Base-by-base conservation (phyloP, 2,113 vertebrate genomes). In the Gobius niger region DNA sequence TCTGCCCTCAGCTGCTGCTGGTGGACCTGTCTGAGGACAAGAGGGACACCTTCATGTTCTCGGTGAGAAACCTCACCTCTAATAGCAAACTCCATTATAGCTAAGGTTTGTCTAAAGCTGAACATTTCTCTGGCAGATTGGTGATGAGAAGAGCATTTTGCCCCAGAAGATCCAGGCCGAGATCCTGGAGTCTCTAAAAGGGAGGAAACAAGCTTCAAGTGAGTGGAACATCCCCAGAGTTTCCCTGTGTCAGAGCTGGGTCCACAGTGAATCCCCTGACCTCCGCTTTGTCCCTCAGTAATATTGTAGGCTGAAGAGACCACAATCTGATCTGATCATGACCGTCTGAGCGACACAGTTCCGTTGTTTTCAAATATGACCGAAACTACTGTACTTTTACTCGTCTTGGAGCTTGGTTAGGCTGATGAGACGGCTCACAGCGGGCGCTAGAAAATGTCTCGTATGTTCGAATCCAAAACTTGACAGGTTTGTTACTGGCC, bases 101-200 rank as follows among this genome's bases (percentile, higher is more conserved):
- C 1, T 50, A 18, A 47, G 11, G 47, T 65, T 60, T n/a, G 2
- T 42, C 12, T 34, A 18, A 63, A 60, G 41, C 1, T 53, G 2
- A 42, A 15, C 50, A 24, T 18, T 64, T 11, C 8, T 40, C 19
- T 56, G 70, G 19, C 82, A 98, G 95, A 89, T 94, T 0, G 95
- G 95, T 0, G 96, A 98, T 7, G 96, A 98, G 84, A 84, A 88
- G 53, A 87, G 93, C 6, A 94, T 98, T 74, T 78, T 98, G 71
- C 96, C 96, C 0, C 70, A 82, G 16, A 98, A 97, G 90, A 93
- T 98, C 49, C 90, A 93, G 52, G 83, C 81, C 0, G 95, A 97
- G 76, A 93, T 98, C 74, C 85, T 95, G 68, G 65, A 88, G 78
- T 84, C 79, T 0, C 78, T 93, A 11, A 75, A 66, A 11, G 18